Evolutionary conservation across 1,140 invertebrate species (phyloP), one percentile per base, ranked within the genome.

Genomic region (Drosophila nikananu): DNA sequence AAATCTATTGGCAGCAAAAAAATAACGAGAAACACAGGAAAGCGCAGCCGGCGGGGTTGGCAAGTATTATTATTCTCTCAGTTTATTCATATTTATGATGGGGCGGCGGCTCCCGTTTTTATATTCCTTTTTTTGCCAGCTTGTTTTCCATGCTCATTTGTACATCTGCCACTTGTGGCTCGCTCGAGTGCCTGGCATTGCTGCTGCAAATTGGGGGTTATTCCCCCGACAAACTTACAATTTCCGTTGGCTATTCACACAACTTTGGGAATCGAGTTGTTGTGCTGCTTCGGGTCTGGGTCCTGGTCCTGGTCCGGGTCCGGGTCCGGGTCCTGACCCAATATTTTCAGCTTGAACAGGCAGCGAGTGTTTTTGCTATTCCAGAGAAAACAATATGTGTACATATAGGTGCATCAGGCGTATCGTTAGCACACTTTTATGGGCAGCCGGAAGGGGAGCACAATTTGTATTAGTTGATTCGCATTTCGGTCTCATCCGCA

Each of bases 191-290:
- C 25, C 48, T 35, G 15, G 17, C 52, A 48, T 30, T 68, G 30
- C 13, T 62, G 41, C 54, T 67, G 44, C 72, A 81, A 81, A 81
- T 81, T 62, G 80, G 48, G 72, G 78, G 73, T 71, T 62, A 66
- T 81, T 70, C 72, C 44, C 57, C 60, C 61, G 70, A 77, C 61
- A 81, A 81, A 81, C 79, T 81, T 70, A 75, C 63, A 81, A 71
- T 75, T 80, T 81, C 78, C 78, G 65, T 51, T 77, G 78, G 79
- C 79, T 78, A 78, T 79, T 79, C 75, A 79, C 59, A 77, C 71
- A 77, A 59, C 70, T 55, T 35, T 39, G 21, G 27, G 41, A 71
- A 63, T 78, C 54, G 66, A 72, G 77, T 59, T 72, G 62, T 71
- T 64, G 75, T 64, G 23, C 35, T 17, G 35, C 21, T 35, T n/a